These are phyloP conservation scores for Rhyzopertha dominica DNA, from an alignment of 1,140 invertebrate species.

Conservation along the genomic window DNA sequence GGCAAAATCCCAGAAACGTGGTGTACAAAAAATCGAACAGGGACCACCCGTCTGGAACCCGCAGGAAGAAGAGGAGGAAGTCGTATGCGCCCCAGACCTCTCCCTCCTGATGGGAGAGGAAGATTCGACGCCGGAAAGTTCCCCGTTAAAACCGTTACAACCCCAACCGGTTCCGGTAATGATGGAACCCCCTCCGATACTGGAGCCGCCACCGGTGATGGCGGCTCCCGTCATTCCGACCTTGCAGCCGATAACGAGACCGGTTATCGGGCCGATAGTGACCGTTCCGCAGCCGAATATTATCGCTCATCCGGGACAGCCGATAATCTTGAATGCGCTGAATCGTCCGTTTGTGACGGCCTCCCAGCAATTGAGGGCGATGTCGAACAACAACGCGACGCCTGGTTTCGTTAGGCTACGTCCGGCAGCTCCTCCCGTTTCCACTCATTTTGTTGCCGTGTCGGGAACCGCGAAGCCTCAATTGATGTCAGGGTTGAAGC, in stretches of 20 bases:
- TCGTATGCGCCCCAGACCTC: slow-evolving; percentile 13
- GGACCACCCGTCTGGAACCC: slow-evolving; percentile 31
- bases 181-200: neutral
- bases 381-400: too few species aligned
- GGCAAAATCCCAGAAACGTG: slow-evolving; percentile 1
- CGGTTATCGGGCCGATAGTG: too few species aligned
- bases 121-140: too few species aligned
- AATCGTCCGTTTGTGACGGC: too few species aligned
- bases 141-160: neutral
- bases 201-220: neutral
- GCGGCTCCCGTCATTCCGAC: too few species aligned
- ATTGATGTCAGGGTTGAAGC: slow-evolving; percentile 27
- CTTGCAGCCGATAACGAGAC: too few species aligned
- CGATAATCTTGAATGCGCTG: too few species aligned
- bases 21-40: slow-evolving; percentile 15
- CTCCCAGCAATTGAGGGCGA: too few species aligned
- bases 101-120: slow-evolving; percentile 13
- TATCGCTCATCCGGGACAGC: too few species aligned
- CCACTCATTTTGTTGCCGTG: neutral
- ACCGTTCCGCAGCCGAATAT: too few species aligned
- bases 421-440: neutral
- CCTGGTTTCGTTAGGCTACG: slow-evolving; percentile 7
- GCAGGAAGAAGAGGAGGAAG: slow-evolving; percentile 14
- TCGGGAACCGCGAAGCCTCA: slow-evolving; percentile 1
- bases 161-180: neutral